Base-by-base conservation (phyloP, 2,888 invertebrate species). In the Ypsolopha sequella region DNA sequence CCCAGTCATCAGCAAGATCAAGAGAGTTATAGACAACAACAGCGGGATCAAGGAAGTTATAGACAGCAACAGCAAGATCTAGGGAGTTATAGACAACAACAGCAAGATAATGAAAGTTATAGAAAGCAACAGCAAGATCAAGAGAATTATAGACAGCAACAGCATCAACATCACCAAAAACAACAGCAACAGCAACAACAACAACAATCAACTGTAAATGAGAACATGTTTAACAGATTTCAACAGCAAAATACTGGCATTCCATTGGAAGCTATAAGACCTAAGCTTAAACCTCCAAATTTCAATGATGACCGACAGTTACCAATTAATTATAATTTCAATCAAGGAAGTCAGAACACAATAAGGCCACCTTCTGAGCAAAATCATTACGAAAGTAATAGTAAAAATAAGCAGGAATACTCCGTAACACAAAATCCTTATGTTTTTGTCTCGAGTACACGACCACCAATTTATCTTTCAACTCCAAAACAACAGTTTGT, bases 231-330 rank as follows among this genome's bases (percentile, higher is more conserved):
- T 36, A 47, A 38, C 36, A 47, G 36, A 36, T 36, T 36, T 14
- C 36, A 14, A 9, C 36, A 60, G 43, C 57, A 60, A 55, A 61
- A 64, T 53, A 62, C 62, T 46, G 41, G 46, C 33, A 60, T 58
- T 51, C 61, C 68, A 24, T 50, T 73, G 48, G 75, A 76, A 53
- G 61, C 65, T 34, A 56, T 70, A 11, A 66, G 65, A 55, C 76
- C 78, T 36, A 84, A 76, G 55, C 58, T 84, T 2, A 76, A 76
- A 52, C 81, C 81, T 33, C 85, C 86, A 46, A 84, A 86, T 60
- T 86, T 85, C 55, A 77, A 79, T 52, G 86, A 86, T 53, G 84
- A 86, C 53, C 74, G 82, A 36, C 76, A 79, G 55, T 61, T 85
- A 55, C 82, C 86, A n/a, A 67, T 85, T 41, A 80, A 62, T 51